Percentiles rank a stretch among this genome's conserved stretches.
Conservation (phyloP, 2,113 vertebrate species). For the Calidris pygmaea region DNA sequence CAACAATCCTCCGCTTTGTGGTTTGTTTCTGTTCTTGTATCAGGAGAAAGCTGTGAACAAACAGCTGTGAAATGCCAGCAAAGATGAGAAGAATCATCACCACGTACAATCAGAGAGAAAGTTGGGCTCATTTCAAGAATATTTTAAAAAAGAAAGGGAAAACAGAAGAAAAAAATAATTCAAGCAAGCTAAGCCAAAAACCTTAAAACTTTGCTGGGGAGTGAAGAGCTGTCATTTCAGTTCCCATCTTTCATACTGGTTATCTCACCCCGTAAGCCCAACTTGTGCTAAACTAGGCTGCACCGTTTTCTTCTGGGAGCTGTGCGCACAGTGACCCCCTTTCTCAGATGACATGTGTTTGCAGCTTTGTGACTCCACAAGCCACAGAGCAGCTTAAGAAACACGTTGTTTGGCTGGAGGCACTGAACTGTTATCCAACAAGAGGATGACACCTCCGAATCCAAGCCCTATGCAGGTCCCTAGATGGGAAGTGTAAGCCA, state of each 20-base stretch:
- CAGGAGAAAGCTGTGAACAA: slow-evolving; percentile 44
- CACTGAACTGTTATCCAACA: background rate
- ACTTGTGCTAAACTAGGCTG: background rate
- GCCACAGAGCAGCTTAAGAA: background rate
- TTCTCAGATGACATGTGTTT: background rate
- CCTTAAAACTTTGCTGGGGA: background rate
- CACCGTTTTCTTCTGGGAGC: background rate
- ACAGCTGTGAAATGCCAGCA: slow-evolving; percentile 48
- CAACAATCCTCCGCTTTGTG: slow-evolving; percentile 11
- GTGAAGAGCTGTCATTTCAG: background rate
- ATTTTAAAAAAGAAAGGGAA: background rate
- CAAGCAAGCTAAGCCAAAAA: background rate
- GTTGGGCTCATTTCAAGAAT: slow-evolving; percentile 24
- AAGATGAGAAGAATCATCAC: slow-evolving; percentile 30
- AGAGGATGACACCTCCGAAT: background rate
- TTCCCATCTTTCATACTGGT: background rate
- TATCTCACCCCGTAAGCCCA: background rate
- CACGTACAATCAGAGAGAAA: background rate
- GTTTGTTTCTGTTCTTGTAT: slow-evolving; percentile 31
- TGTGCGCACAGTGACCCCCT: background rate
- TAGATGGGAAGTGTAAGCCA: background rate
- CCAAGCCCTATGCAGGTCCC: background rate
- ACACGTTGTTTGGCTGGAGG: background rate
- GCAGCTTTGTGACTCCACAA: background rate
- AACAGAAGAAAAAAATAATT: background rate